A percentile compares a stretch with the other conserved stretches of the same genome.
These are phyloP conservation scores for Plebejus argus DNA, from an alignment of 2,888 invertebrate species.

Conservation along the genomic window DNA sequence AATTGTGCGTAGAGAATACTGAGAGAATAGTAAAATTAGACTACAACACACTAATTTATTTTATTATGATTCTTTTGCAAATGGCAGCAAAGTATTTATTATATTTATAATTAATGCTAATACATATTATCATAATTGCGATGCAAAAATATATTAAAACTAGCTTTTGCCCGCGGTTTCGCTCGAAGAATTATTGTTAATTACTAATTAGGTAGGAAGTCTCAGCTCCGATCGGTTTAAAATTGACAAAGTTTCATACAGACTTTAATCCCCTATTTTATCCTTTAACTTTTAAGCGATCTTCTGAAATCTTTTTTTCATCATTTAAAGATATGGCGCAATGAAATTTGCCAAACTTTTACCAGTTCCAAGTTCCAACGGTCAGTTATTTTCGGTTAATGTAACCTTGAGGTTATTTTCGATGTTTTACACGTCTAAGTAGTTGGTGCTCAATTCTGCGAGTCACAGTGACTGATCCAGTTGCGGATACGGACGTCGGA, in stretches of 20 bases:
- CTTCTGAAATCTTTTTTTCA: neutral
- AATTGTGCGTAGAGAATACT: neutral
- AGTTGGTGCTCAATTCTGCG: neutral
- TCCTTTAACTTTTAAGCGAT: neutral
- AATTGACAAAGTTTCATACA: too few relatives aligned
- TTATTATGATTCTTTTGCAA: neutral
- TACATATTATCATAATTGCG: neutral
- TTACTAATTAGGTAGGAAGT: too few relatives aligned
- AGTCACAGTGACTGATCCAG: neutral
- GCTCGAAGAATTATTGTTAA: too few relatives aligned
- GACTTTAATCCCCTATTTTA: too few relatives aligned
- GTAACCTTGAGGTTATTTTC: slow-evolving; percentile 7
- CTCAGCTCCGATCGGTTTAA: too few relatives aligned
- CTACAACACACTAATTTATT: neutral
- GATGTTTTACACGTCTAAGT: neutral
- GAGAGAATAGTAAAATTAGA: neutral
- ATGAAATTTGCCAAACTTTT: neutral
- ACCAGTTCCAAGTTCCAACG: slow-evolving; percentile 1
- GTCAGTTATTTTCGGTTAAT: slow-evolving; percentile 11
- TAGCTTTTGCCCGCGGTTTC: too few relatives aligned
- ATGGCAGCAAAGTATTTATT: too few relatives aligned
- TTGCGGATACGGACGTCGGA: neutral
- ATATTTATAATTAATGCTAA: neutral
- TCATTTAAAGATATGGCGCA: neutral
- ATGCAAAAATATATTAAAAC: neutral